Base-by-base conservation (phyloP, 2,113 vertebrate genomes). In the Phoxinus phoxinus region DNA sequence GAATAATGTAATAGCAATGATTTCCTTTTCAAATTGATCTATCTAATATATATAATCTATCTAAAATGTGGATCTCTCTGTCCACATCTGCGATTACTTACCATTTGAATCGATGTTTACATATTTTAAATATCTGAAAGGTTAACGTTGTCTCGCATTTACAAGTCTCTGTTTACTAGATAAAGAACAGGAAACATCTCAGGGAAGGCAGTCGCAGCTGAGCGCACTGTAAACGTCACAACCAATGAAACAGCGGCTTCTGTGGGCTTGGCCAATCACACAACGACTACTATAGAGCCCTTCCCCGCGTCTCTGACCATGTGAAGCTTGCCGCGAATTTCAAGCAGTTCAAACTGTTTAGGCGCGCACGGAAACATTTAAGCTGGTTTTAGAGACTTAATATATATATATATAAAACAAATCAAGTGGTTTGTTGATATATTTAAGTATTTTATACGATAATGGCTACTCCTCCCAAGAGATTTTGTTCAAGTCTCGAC, bases 391-490 rank as follows among this genome's bases (percentile, higher is more conserved):
- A 3, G 27, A 46, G 23, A 73, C n/a, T 46, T 71, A 21, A 7
- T 25, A 11, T 25, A 8, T 48, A 6, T 7, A 8, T 65, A 21
- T 5, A 12, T 65, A 30, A 48, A 65, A 48, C 21, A 27, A 21
- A 56, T 56, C 53, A 41, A 25, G 13, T 35, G 3, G 12, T 56
- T 79, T 79, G 4, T 59, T 58, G 15, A 53, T 58, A 23, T 10
- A 41, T 37, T 10, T 75, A 46, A 1, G 0, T 21, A 3, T 17
- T 72, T 72, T 0, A 23, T 19, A 59, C 71, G 69, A 30, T 46
- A 63, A 96, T 96, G 96, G 94, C 94, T 0, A 94, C 94, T 0
- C 96, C 96, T 0, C 95, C 95, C 0, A 97, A 97, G 79, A 92
- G 93, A 87, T 86, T 6, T 15, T 92, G 93, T 85, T 44, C 17